Percentiles rank a stretch among this genome's conserved stretches.
phyloP scores from a whole-genome alignment of 2,113 vertebrate species.

The Eptesicus fuscus region DNA sequence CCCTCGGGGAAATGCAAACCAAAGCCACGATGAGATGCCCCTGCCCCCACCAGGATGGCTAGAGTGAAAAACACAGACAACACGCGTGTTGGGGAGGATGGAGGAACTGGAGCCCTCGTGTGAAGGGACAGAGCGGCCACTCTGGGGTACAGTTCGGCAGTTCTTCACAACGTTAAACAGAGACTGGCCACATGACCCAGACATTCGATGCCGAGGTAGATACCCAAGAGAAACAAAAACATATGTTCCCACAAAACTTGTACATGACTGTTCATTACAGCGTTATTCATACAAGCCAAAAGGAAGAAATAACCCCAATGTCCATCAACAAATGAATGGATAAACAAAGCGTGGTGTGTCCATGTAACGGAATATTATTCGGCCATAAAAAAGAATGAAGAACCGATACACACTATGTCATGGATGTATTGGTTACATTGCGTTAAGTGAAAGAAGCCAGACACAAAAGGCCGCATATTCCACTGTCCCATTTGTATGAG shows the following conservation, averaged over 20 bases:
- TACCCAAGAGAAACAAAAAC: background rate
- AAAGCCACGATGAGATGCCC: background rate
- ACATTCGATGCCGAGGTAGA: too few relatives aligned
- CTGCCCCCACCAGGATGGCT: background rate
- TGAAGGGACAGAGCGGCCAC: accelerated
- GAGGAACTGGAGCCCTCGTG: background rate
- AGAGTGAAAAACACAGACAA: too few relatives aligned
- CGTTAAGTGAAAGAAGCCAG: background rate
- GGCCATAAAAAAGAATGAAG: background rate
- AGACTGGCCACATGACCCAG: background rate
- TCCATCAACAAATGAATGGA: background rate
- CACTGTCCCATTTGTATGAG: too few relatives aligned
- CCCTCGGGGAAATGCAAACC: background rate
- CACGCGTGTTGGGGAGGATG: too few relatives aligned
- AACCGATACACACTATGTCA: accelerated
- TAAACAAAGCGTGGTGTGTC: background rate
- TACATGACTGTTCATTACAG: accelerated
- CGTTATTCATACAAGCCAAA: accelerated
- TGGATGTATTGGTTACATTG: background rate
- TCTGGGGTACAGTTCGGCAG: accelerated
- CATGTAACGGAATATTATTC: accelerated
- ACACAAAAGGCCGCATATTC: background rate
- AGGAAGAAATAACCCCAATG: background rate
- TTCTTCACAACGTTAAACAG: background rate
- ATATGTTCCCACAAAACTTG: accelerated